phyloP scores from a whole-genome alignment of 1,140 invertebrate genomes.

The Lepidostoma basale region DNA sequence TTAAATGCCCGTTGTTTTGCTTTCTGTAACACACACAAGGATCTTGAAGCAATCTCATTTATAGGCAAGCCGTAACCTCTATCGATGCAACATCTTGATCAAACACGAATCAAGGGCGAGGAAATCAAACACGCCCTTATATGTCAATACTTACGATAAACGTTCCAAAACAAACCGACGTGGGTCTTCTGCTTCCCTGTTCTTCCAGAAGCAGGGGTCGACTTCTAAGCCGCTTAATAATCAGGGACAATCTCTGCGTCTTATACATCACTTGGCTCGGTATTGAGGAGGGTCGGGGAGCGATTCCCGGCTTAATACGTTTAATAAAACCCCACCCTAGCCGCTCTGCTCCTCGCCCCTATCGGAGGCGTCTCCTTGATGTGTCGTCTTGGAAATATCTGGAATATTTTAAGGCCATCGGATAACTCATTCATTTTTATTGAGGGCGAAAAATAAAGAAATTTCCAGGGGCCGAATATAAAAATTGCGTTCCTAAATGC shows the following conservation, averaged over 20 bases:
- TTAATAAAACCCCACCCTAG: constrained; percentile 45
- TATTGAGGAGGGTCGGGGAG: constrained; percentile 42
- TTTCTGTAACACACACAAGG: too few species aligned
- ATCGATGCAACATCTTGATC: too few species aligned
- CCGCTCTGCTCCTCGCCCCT: constrained; percentile 18
- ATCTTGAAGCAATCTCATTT: too few species aligned
- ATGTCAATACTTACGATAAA: neutral
- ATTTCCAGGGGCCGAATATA: too few species aligned
- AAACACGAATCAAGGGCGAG: neutral
- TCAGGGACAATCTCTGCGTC: constrained; percentile 44
- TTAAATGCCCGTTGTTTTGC: too few species aligned
- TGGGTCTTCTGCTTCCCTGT: constrained; percentile 1
- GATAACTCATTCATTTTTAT: neutral
- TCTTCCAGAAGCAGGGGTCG: neutral
- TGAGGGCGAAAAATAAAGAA: neutral
- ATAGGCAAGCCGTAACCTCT: too few species aligned
- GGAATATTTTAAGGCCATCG: constrained; percentile 14
- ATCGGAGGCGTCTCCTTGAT: constrained; percentile 28
- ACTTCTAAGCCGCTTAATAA: constrained; percentile 31
- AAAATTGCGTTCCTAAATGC: too few species aligned
- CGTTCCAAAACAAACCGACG: constrained; percentile 11
- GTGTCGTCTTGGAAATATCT: constrained; percentile 28
- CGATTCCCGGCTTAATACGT: constrained; percentile 43
- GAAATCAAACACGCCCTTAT: neutral
- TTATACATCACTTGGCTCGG: constrained; percentile 38